Percentiles rank a stretch among this genome's conserved stretches.
Conservation (phyloP, 37 sponge, comb jelly and placozoan species). For the Diacarnus erythraeanus region DNA sequence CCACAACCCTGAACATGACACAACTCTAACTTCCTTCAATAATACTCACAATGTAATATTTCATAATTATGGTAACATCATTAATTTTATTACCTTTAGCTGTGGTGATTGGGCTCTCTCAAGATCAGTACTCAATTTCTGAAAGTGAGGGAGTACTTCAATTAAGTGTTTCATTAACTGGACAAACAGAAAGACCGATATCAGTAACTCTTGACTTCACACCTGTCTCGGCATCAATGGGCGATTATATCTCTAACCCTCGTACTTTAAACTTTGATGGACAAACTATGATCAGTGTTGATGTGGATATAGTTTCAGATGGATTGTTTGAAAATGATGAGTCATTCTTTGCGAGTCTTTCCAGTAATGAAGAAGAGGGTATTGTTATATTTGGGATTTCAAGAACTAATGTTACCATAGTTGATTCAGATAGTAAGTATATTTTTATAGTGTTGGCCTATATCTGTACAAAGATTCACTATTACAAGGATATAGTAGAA, state of each 20-base stretch:
- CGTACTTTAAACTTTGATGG: neutral
- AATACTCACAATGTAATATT: no score
- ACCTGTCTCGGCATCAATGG: neutral
- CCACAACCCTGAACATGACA: no score
- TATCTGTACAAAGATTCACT: no score
- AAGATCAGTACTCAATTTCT: neutral
- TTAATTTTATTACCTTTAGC: neutral
- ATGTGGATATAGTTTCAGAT: neutral
- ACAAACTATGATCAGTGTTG: neutral
- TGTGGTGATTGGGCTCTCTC: neutral
- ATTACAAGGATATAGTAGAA: no score
- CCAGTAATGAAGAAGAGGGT: no score
- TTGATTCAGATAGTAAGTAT: no score
- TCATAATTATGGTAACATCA: no score
- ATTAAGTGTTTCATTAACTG: neutral
- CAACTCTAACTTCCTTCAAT: no score
- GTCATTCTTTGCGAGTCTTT: neutral
- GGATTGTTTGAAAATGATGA: neutral
- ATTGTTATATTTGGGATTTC: no score
- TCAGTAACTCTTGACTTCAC: neutral
- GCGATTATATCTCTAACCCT: neutral
- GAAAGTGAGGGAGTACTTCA: neutral
- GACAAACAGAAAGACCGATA: neutral
- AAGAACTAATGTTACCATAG: no score
- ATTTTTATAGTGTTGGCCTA: no score